Percentiles rank a stretch among this genome's conserved stretches.
Evolutionary conservation across 2,888 invertebrate species (phyloP).

Genomic region (Nemapogon koenigi): DNA sequence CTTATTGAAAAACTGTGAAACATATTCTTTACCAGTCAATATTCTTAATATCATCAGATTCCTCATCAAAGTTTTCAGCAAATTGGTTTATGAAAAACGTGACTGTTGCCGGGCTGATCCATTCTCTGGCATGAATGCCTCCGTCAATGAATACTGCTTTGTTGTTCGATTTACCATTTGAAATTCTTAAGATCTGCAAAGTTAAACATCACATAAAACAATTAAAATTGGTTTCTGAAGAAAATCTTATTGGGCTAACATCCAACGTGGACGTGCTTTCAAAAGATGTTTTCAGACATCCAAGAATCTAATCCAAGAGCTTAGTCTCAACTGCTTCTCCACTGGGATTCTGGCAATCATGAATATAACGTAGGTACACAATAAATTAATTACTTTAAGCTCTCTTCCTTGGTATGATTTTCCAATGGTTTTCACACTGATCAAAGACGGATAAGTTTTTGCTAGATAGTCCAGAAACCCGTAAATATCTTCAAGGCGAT

Average conservation of each 20-base stretch:
- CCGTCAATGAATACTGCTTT: slow-evolving; percentile 80
- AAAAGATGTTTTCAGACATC: too few species aligned
- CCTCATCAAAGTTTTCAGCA: slow-evolving; percentile 74
- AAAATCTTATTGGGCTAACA: too few species aligned
- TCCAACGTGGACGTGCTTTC: too few species aligned
- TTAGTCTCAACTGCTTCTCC: too few species aligned
- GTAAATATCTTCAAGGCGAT: slow-evolving; percentile 76
- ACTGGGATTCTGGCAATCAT: too few species aligned
- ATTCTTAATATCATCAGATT: slow-evolving; percentile 59
- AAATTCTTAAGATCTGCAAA: slow-evolving; percentile 64
- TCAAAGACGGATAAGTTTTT: slow-evolving; percentile 75
- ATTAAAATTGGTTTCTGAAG: too few species aligned
- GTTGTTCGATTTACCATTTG: slow-evolving; percentile 69
- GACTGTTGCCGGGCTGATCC: slow-evolving; percentile 85
- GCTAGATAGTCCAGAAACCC: slow-evolving; percentile 80
- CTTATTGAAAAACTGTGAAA: too few species aligned
- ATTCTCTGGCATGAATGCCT: slow-evolving; percentile 91
- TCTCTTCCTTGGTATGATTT: slow-evolving; percentile 76
- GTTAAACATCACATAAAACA: background rate
- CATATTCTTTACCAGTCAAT: slow-evolving; percentile 54
- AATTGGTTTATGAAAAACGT: slow-evolving; percentile 80
- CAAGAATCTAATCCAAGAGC: too few species aligned
- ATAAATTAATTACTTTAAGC: slow-evolving; percentile 70
- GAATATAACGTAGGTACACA: too few species aligned
- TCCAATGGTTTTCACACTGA: slow-evolving; percentile 78